Conservation (phyloP, 1,140 invertebrate species). For the Mactra quadrangularis region DNA sequence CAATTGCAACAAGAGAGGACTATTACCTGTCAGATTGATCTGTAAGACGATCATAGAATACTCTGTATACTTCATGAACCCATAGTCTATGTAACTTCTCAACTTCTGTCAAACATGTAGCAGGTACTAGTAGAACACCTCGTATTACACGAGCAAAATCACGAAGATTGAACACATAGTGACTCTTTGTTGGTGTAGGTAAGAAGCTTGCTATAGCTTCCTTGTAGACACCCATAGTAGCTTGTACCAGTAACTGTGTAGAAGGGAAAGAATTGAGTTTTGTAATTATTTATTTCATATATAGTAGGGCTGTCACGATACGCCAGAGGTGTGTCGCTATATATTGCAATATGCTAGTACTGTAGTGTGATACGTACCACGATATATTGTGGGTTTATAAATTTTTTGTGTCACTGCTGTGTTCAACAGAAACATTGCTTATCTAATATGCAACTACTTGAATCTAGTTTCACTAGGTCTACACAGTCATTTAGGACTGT, state of each 20-base stretch:
- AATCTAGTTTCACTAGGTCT: no score
- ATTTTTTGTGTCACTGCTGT: no score
- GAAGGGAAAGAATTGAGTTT: no score
- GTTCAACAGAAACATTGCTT: no score
- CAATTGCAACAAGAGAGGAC: not conserved
- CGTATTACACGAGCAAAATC: conserved; percentile 85
- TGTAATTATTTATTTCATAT: no score
- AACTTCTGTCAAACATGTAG: conserved; percentile 78
- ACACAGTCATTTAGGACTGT: no score
- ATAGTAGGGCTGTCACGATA: no score
- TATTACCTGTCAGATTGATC: conserved; percentile 81
- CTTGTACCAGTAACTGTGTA: conserved; percentile 80
- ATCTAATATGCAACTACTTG: no score
- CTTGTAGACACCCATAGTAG: conserved; percentile 84
- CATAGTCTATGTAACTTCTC: conserved; percentile 83
- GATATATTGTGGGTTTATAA: no score
- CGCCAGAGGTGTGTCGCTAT: no score
- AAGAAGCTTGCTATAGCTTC: conserved; percentile 82
- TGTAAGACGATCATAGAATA: conserved; percentile 84
- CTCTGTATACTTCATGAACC: conserved; percentile 84
- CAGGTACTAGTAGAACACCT: conserved; percentile 82
- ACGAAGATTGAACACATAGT: conserved; percentile 84
- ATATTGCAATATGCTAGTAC: no score
- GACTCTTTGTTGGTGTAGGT: conserved; percentile 83
- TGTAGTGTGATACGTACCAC: no score